These are phyloP conservation scores for Cnemophilus loriae DNA, from an alignment of 2,113 vertebrate species.

Conservation along the genomic window DNA sequence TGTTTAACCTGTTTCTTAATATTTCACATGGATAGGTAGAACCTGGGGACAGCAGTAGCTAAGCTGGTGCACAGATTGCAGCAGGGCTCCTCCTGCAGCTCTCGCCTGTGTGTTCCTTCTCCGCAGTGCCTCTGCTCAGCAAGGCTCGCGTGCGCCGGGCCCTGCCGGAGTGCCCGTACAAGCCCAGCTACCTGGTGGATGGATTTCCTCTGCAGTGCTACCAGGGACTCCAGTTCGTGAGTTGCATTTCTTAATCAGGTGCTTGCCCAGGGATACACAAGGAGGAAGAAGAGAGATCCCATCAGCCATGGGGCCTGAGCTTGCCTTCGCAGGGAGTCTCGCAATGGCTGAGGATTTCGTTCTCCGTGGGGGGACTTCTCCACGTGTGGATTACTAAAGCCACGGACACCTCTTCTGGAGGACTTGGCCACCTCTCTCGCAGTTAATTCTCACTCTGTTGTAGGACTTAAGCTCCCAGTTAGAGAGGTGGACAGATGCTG, in stretches of 20 bases:
- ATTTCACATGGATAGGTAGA: background rate
- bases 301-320: background rate
- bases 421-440: background rate
- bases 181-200: conserved; percentile 86
- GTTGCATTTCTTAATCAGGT: conserved; percentile 33
- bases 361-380: background rate
- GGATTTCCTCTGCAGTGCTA: conserved; percentile 83
- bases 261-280: background rate
- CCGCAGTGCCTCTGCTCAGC: conserved; percentile 82
- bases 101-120: background rate
- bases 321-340: background rate
- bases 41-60: background rate
- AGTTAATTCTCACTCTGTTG: background rate
- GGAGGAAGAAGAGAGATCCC: background rate
- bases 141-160: conserved; percentile 70
- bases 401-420: background rate
- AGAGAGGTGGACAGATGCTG: background rate
- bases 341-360: background rate
- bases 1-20: background rate
- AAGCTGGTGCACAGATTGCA: background rate
- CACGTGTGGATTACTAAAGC: background rate
- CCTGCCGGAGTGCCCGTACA: conserved; percentile 85
- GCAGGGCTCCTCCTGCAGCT: background rate
- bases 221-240: conserved; percentile 92
- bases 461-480: background rate